Evolutionary conservation across 1,140 invertebrate genomes (phyloP), one percentile per base, ranked within the genome.

Genomic region (Callitettix versicolor): DNA sequence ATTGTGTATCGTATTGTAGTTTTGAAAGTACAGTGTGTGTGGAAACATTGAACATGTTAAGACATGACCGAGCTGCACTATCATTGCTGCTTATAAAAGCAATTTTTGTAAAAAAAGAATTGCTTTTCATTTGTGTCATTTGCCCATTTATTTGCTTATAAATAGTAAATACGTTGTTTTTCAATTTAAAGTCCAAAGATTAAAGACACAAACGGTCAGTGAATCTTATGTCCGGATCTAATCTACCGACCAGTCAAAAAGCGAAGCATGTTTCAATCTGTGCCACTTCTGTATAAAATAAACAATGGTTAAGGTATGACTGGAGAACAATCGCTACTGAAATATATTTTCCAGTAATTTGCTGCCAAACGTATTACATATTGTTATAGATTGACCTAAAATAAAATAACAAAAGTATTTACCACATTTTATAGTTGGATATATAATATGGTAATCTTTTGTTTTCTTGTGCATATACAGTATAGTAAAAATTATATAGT

Each of bases 401-500:
- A 36, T 34, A 14, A 14, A 1, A n/a, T 4, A 26, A 48, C 46
- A 48, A 26, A 11, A n/a, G 15, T 15, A 14, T 22, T 48, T 48
- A 48, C 46, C 46, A 48, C 46, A 26, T 30, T 48, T 22, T 48
- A 48, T 48, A 26, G 24, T 30, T 22, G 15, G 46, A 48, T 46
- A 22, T 46, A 46, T 46, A 20, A 14, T 21, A 18, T 46, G 46
- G 46, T 48, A 48, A 48, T 26, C 26, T 22, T 33, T 48, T 48
- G 46, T 30, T 48, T 26, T 22, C 11, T 44, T 44, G 42, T 44
- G 42, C 42, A 44, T 44, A 44, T 44, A 44, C 26, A 30, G 26
- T 30, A 30, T 30, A 22, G 22, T 17, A 44, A 44, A 17, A 44
- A 44, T 38, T 52, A 20, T 58, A 57, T 61, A 61, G 57, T 61